phyloP scores from a whole-genome alignment of 2,888 invertebrate genomes.

The Nowickia ferox region DNA sequence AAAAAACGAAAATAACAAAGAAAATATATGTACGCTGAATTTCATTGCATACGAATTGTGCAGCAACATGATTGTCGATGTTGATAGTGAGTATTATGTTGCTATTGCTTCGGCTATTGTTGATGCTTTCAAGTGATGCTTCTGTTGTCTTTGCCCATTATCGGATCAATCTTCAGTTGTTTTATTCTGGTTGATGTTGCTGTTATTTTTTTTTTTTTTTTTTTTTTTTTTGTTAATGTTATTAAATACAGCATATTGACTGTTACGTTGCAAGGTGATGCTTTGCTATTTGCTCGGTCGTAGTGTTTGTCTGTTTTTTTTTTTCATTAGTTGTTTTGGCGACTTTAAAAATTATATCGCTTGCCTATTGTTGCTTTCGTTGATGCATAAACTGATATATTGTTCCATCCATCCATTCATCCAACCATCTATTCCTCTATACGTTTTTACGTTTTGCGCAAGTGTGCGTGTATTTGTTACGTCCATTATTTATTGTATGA shows the following conservation, averaged over 20 bases:
- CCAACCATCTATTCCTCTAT: constrained; percentile 13
- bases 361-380: constrained; percentile 47
- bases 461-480: constrained; percentile 5
- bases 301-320: constrained; percentile 21
- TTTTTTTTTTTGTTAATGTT: neutral
- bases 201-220: constrained; percentile 6
- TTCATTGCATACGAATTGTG: constrained; percentile 45
- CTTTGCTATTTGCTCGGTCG: neutral
- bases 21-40: neutral
- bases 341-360: constrained; percentile 50
- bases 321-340: constrained; percentile 18
- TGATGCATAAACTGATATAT: constrained; percentile 12
- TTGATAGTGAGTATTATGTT: constrained; percentile 59
- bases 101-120: constrained; percentile 38
- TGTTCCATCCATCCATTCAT: constrained; percentile 15
- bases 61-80: constrained; percentile 60
- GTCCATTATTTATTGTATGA: constrained; percentile 26
- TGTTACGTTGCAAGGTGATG: neutral
- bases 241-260: neutral
- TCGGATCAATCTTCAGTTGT: constrained; percentile 66
- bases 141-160: constrained; percentile 70
- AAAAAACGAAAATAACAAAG: neutral
- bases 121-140: constrained; percentile 68
- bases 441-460: neutral
- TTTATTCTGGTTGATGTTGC: constrained; percentile 12